These are phyloP conservation scores for Anastrepha ludens DNA, from an alignment of 1,140 invertebrate species.

Conservation along the genomic window DNA sequence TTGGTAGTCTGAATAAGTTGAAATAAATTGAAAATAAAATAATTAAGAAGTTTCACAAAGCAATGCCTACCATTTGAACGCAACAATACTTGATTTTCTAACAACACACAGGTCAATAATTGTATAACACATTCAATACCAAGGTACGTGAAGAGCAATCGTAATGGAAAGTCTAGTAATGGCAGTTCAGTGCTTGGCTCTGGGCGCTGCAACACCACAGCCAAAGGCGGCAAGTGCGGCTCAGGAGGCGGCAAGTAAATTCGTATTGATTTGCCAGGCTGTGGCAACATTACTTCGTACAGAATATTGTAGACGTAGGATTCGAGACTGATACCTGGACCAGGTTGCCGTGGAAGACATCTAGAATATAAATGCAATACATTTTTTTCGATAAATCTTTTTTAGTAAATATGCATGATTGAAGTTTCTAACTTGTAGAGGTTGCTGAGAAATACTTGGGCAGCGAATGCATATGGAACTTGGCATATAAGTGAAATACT, in stretches of 20 bases:
- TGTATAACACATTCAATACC: slow-evolving; percentile 94
- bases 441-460: slow-evolving; percentile 89
- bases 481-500: slow-evolving; percentile 94
- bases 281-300: slow-evolving; percentile 93
- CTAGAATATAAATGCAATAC: slow-evolving; percentile 72
- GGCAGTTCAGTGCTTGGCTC: slow-evolving; percentile 87
- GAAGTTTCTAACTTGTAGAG: slow-evolving; percentile 83
- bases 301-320: slow-evolving; percentile 96
- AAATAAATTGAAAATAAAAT: slow-evolving; percentile 6
- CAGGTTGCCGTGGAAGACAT: slow-evolving; percentile 84
- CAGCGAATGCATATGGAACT: slow-evolving; percentile 90
- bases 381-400: too few relatives aligned
- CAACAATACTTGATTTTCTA: slow-evolving; percentile 97
- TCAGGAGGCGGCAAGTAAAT: slow-evolving; percentile 86
- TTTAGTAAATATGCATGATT: neutral
- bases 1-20: slow-evolving; percentile 84
- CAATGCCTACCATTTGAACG: slow-evolving; percentile 86
- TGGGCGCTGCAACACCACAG: slow-evolving; percentile 82
- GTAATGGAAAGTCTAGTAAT: slow-evolving; percentile 93
- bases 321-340: slow-evolving; percentile 86
- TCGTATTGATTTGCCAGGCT: slow-evolving; percentile 88
- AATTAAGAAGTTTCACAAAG: neutral
- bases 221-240: slow-evolving; percentile 82
- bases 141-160: slow-evolving; percentile 89
- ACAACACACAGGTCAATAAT: slow-evolving; percentile 94